Evolutionary conservation across 2,888 invertebrate genomes (phyloP), one percentile per base, ranked within the genome.

Genomic region (Xanthia togata): DNA sequence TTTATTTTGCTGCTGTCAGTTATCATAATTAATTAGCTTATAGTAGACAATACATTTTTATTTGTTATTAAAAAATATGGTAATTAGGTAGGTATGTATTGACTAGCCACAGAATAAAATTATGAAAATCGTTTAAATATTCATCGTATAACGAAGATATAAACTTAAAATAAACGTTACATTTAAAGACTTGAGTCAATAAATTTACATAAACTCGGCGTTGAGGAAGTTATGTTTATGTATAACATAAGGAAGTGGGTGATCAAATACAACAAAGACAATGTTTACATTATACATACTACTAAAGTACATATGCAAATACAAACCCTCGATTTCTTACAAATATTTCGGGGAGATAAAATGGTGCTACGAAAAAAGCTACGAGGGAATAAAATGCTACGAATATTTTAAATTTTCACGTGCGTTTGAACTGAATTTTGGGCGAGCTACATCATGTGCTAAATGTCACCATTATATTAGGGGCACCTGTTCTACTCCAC

Each of bases 211-310:
- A 26, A 75, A 68, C 44, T 59, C 38, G 63, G 11, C 63, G 60
- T 82, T 71, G 47, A 78, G 81, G 80, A 73, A 79, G 41, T 68
- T 47, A 44, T 63, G 60, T 64, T 12, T 78, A 78, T 79, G 76
- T 77, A 85, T 73, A 76, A 60, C 57, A 31, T n/a, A 47, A 85
- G 78, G 85, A 82, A 81, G 53, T 77, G 12, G 31, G 47, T 14
- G 41, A 55, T 70, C 50, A 70, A 69, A 53, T 31, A 50, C 38
- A 53, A 73, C 55, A 47, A 73, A 77, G 47, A 31, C 73, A 57
- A 41, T 70, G n/a, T 57, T 68, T 35, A 72, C 31, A 64, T 44
- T 50, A 67, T 76, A 55, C 8, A 60, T n/a, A 62, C 6, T 14
- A 53, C 14, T 23, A 53, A 65, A 26, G 12, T 14, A 57, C 14